A percentile compares a stretch with the other conserved stretches of the same genome.
phyloP scores from a whole-genome alignment of 1,140 invertebrate genomes.

The Cydia fagiglandana region DNA sequence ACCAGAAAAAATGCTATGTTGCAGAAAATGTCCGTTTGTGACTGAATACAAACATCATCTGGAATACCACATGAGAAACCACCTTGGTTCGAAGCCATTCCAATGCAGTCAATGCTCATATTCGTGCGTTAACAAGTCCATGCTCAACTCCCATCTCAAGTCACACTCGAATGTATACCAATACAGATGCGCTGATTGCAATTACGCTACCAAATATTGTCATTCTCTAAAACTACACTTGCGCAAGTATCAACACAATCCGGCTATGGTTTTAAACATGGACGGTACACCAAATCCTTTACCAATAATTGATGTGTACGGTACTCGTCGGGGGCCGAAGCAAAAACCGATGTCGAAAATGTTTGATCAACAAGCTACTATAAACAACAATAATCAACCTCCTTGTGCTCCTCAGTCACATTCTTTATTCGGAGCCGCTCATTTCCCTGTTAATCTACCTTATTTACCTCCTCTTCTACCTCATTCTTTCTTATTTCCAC shows the following conservation, averaged over 20 bases:
- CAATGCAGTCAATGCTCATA: slow-evolving; percentile 96
- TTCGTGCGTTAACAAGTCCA: slow-evolving; percentile 98
- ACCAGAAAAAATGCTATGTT: slow-evolving; percentile 93
- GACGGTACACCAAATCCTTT: slow-evolving; percentile 93
- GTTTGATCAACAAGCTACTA: slow-evolving; percentile 54
- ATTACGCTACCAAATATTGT: slow-evolving; percentile 99
- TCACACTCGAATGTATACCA: slow-evolving; percentile 98
- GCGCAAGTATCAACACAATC: slow-evolving; percentile 93
- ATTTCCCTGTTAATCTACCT: slow-evolving; percentile 71
- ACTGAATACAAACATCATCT: slow-evolving; percentile 99
- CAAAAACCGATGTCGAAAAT: slow-evolving; percentile 78
- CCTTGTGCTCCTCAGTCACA: slow-evolving; percentile 60
- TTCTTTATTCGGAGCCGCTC: slow-evolving; percentile 63
- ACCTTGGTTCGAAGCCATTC: slow-evolving; percentile 97
- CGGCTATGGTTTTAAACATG: slow-evolving; percentile 91
- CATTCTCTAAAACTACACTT: slow-evolving; percentile 98
- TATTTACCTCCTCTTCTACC: slow-evolving; percentile 70
- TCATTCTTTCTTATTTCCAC: slow-evolving; percentile 73
- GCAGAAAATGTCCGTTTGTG: slow-evolving; percentile 96
- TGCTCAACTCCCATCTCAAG: slow-evolving; percentile 99
- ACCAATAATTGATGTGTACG: slow-evolving; percentile 94
- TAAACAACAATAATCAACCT: slow-evolving; percentile 48
- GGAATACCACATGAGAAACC: slow-evolving; percentile 98
- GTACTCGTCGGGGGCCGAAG: slow-evolving; percentile 91
- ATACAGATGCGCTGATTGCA: slow-evolving; percentile 96